A percentile compares a stretch with the other conserved stretches of the same genome.
phyloP scores from a whole-genome alignment of 2,797 vertebrate genomes.

The Erethizon dorsatum region DNA sequence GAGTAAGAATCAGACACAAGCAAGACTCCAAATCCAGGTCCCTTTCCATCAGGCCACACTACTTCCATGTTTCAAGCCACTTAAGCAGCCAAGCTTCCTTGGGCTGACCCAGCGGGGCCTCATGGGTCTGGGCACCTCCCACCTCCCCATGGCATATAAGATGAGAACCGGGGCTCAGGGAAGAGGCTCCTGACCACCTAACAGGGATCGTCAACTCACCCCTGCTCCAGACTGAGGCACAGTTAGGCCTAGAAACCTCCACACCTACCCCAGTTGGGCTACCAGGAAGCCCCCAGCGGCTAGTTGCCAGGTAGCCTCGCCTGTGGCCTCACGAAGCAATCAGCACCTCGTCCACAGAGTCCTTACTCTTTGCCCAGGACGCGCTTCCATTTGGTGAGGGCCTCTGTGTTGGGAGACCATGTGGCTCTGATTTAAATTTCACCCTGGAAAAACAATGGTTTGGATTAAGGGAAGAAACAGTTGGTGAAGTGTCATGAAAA shows the following conservation, averaged over 20 bases:
- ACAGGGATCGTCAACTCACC: background rate
- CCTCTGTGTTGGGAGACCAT: constrained; percentile 6
- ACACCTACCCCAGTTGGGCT: background rate
- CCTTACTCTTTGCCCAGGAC: background rate
- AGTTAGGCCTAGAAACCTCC: background rate
- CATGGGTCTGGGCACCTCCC: background rate
- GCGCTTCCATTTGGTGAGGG: constrained; percentile 46
- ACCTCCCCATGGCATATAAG: accelerated
- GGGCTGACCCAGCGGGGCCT: background rate
- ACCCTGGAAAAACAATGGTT: constrained; percentile 85
- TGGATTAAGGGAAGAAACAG: constrained; percentile 82
- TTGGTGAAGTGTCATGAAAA: constrained; percentile 82
- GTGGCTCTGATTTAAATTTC: constrained; percentile 83
- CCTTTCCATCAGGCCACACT: background rate
- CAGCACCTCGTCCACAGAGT: background rate
- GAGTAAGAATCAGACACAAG: background rate
- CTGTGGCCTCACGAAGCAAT: background rate
- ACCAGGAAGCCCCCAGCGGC: background rate
- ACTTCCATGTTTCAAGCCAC: background rate
- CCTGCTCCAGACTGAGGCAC: background rate
- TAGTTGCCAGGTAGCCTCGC: background rate
- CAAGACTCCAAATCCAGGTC: background rate
- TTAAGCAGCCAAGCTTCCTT: background rate
- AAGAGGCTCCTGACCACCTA: background rate
- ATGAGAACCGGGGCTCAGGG: background rate